Evolutionary conservation across 2,888 invertebrate genomes (phyloP).

Genomic region (Euplexia lucipara): DNA sequence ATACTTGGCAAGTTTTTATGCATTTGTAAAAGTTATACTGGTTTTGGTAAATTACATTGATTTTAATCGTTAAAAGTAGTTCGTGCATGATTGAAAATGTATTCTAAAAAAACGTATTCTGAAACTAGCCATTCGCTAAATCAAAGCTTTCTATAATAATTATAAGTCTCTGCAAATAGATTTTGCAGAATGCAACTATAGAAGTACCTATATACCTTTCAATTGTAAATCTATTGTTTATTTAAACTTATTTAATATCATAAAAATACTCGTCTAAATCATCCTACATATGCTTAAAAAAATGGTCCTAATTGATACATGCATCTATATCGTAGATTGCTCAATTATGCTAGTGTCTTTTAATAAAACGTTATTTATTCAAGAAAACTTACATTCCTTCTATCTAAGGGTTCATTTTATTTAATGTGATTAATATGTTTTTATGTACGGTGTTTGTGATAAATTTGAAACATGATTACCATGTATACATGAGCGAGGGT

Average conservation of each 20-base stretch:
- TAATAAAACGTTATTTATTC: slow-evolving; percentile 45
- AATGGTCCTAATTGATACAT: not conserved
- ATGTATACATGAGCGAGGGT: slow-evolving; percentile 39
- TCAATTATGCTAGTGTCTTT: slow-evolving; percentile 49
- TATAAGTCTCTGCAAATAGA: not conserved
- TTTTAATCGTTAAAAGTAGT: too few relatives aligned
- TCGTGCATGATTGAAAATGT: too few relatives aligned
- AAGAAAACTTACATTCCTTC: slow-evolving; percentile 54
- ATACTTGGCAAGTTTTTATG: not conserved
- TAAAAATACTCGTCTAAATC: not conserved
- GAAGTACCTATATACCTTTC: slow-evolving; percentile 9
- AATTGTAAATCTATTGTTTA: not conserved
- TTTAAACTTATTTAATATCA: not conserved
- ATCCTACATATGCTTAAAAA: slow-evolving; percentile 2
- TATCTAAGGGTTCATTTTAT: slow-evolving; percentile 40
- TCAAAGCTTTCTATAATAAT: slow-evolving; percentile 21
- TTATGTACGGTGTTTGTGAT: slow-evolving; percentile 56
- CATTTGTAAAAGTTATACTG: not conserved
- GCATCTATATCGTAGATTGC: slow-evolving; percentile 50
- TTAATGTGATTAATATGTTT: slow-evolving; percentile 31
- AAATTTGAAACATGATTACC: slow-evolving; percentile 39
- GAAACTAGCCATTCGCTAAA: not conserved
- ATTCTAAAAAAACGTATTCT: not conserved
- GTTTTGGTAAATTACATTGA: not conserved
- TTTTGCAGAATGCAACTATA: not conserved